Percentiles rank a stretch among this genome's conserved stretches.
Conservation (phyloP, 2,797 vertebrate species). For the Rhynchotus rufescens region DNA sequence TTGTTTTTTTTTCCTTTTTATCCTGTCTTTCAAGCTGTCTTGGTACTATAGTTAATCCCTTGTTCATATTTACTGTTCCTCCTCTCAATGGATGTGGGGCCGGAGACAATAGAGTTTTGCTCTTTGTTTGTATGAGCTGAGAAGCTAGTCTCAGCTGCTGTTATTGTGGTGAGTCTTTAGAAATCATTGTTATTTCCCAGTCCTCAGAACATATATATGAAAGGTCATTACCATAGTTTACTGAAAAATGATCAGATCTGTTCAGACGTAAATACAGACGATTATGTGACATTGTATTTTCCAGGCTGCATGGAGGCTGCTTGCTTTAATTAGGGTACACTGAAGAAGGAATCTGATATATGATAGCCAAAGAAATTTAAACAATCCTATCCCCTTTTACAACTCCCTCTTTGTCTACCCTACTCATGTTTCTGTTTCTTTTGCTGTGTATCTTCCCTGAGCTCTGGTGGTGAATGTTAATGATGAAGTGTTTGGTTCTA, state of each 20-base stretch:
- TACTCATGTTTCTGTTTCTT: constrained; percentile 2
- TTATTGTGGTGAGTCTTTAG: not conserved
- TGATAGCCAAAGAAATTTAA: not conserved
- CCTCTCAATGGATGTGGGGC: not conserved
- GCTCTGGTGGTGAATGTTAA: constrained; percentile 16
- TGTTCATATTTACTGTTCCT: not conserved
- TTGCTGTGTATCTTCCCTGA: not conserved
- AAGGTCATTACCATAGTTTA: not conserved
- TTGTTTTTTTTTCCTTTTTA: not conserved
- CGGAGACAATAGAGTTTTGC: not conserved
- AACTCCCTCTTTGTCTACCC: not conserved
- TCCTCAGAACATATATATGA: not conserved
- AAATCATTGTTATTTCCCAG: not conserved
- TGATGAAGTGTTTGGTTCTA: constrained; percentile 1
- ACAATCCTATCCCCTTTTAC: not conserved
- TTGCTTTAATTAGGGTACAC: not conserved
- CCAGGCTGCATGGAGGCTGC: not conserved
- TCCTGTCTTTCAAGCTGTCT: not conserved
- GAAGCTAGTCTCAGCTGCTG: not conserved
- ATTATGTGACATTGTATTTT: not conserved
- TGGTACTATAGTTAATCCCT: not conserved
- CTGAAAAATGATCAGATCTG: not conserved
- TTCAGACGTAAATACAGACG: not conserved
- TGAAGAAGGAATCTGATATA: not conserved
- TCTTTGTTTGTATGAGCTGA: not conserved